Conservation (phyloP, 2,888 invertebrate species). For the Eristalis tenax region DNA sequence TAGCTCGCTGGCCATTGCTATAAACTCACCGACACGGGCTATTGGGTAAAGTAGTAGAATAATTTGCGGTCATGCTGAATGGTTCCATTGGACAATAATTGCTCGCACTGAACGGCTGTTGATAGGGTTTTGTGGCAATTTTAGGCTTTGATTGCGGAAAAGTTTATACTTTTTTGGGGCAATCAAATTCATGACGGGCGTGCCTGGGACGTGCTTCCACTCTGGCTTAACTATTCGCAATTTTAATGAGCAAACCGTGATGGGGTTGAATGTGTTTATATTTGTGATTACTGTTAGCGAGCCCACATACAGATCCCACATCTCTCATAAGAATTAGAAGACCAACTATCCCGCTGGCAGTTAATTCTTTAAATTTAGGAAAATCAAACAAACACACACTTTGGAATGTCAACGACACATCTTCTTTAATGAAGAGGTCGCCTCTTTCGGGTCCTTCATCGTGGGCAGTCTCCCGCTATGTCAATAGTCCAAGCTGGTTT, state of each 20-base stretch:
- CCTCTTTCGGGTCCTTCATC: too few species aligned
- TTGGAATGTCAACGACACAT: too few species aligned
- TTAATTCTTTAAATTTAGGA: too few species aligned
- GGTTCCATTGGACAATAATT: slow-evolving; percentile 42
- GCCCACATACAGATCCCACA: not conserved
- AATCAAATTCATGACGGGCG: not conserved
- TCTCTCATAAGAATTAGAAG: too few species aligned
- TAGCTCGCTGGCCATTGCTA: not conserved
- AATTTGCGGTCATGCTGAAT: slow-evolving; percentile 54
- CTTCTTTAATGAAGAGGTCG: too few species aligned
- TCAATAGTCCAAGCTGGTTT: not conserved
- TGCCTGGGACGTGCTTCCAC: not conserved
- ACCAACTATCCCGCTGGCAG: too few species aligned
- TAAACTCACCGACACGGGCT: slow-evolving; percentile 9
- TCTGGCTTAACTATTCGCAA: not conserved
- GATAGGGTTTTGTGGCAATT: not conserved
- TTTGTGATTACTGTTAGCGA: not conserved
- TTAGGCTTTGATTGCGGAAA: not conserved
- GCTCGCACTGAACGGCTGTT: not conserved
- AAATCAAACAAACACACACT: too few species aligned
- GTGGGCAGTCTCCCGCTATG: too few species aligned
- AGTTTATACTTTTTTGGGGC: not conserved
- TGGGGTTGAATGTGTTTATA: not conserved
- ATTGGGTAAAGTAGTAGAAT: slow-evolving; percentile 37
- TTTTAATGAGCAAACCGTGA: not conserved